These are phyloP conservation scores for Dendronephthya gigantea DNA, from an alignment of 64 coral and sea anemone genomes.

Conservation along the genomic window DNA sequence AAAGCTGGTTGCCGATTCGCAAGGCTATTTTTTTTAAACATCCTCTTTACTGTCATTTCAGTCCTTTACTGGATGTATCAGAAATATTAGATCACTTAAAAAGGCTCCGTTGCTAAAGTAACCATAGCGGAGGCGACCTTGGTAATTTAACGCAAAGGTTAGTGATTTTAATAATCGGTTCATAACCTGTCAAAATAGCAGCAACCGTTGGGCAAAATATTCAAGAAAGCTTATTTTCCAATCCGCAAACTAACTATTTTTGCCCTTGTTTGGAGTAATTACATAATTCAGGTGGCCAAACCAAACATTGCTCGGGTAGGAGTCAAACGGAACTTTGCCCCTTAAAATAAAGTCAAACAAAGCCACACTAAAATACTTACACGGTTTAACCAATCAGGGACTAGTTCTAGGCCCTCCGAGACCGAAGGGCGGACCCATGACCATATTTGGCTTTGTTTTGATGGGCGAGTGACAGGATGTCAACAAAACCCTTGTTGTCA, in stretches of 20 bases:
- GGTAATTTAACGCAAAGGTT: background rate
- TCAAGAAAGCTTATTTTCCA: background rate
- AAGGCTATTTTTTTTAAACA: no score
- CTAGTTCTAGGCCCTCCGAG: background rate
- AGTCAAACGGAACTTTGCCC: background rate
- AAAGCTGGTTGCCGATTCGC: no score
- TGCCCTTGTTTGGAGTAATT: background rate
- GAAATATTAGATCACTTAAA: no score
- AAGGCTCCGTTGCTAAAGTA: background rate
- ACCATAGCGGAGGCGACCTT: background rate
- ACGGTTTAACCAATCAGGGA: background rate
- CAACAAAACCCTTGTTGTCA: conserved; percentile 6
- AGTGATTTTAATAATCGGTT: background rate
- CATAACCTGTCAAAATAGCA: background rate
- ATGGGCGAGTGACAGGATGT: background rate
- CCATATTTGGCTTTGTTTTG: conserved; percentile 5
- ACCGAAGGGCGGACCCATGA: background rate
- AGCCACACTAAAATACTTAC: no score
- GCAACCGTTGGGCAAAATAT: background rate
- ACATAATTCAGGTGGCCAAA: background rate
- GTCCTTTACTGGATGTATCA: no score
- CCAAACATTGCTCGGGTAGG: background rate
- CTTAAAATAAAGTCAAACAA: no score
- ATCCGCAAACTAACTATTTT: background rate
- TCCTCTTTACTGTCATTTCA: no score